These are phyloP conservation scores for Pammene fasciana DNA, from an alignment of 2,888 invertebrate genomes.

Conservation along the genomic window DNA sequence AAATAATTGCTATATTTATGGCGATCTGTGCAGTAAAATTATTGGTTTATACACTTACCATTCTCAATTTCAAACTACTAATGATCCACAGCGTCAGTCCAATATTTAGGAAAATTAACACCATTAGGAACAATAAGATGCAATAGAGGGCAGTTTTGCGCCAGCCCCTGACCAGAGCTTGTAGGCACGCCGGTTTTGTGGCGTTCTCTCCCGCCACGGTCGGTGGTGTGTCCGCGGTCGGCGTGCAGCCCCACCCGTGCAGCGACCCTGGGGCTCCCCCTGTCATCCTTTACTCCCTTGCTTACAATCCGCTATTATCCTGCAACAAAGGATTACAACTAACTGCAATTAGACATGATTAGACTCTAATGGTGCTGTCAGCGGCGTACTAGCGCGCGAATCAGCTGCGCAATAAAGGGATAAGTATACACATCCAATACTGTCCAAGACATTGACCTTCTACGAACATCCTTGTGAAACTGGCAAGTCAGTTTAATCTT, in stretches of 20 bases:
- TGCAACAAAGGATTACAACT: slow-evolving; percentile 61
- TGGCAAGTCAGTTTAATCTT: no score
- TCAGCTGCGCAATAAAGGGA: background rate
- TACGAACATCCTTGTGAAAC: no score
- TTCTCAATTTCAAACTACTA: slow-evolving; percentile 95
- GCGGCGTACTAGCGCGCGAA: slow-evolving; percentile 18
- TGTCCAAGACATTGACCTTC: no score
- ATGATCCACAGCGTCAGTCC: slow-evolving; percentile 98
- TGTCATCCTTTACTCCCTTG: slow-evolving; percentile 47
- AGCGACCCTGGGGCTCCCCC: slow-evolving; percentile 59
- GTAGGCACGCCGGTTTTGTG: slow-evolving; percentile 57
- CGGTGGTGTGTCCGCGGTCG: slow-evolving; percentile 68
- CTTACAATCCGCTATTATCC: slow-evolving; percentile 50
- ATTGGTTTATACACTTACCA: slow-evolving; percentile 85
- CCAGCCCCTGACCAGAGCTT: slow-evolving; percentile 87
- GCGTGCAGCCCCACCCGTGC: slow-evolving; percentile 76
- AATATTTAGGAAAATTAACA: slow-evolving; percentile 95
- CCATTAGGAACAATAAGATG: slow-evolving; percentile 91
- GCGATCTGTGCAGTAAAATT: no score
- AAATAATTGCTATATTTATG: no score
- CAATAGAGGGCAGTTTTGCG: slow-evolving; percentile 95
- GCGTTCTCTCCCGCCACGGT: slow-evolving; percentile 50
- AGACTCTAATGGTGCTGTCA: slow-evolving; percentile 48
- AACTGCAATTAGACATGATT: slow-evolving; percentile 55
- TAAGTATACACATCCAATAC: background rate